Evolutionary conservation across 2,113 vertebrate genomes (phyloP), one percentile per base, ranked within the genome.

Genomic region (Seriola dumerili): DNA sequence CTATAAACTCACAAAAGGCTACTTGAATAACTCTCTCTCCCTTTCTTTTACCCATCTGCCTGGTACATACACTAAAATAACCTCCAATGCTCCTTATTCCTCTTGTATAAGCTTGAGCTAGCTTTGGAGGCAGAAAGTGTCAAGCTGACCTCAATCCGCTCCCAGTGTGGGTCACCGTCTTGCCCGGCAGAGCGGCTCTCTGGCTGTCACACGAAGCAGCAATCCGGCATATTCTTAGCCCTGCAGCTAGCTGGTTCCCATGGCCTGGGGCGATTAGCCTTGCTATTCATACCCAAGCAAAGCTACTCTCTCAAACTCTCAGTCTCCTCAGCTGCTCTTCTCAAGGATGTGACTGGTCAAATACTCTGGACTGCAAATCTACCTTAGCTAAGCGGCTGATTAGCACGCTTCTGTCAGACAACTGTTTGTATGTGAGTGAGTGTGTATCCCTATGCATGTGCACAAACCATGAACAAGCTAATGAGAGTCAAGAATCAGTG

Each of bases 131-230:
- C 69, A 78, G 72, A 86, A 70, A 85, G 71, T 21, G 11, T 74
- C 70, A 8, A 76, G 76, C 85, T 90, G 85, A 92, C 91, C 92
- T 91, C 82, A 90, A 89, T 92, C 91, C 79, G 72, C 85, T 80
- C 89, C 88, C 84, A 79, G 89, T 85, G 67, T 84, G 83, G 90
- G 90, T 93, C 91, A 89, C 59, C 8, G 71, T 80, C 61, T 34
- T 80, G 81, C 36, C 80, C 40, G 4, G 52, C 71, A 48, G 52
- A 81, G 80, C 69, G 46, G 81, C 63, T 80, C 86, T 62, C 75
- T 61, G 65, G 72, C 61, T 88, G 81, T 83, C 75, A 84, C 78
- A 89, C 29, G 4, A 48, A 77, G 80, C 59, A 80, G 54, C 85
- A 71, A 83, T 81, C 84, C 38, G 55, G 67, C 62, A 38, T 85